Percentiles rank a stretch among this genome's conserved stretches.
Conservation (phyloP, 2,888 invertebrate species). For the Oscheius sp. region DNA sequence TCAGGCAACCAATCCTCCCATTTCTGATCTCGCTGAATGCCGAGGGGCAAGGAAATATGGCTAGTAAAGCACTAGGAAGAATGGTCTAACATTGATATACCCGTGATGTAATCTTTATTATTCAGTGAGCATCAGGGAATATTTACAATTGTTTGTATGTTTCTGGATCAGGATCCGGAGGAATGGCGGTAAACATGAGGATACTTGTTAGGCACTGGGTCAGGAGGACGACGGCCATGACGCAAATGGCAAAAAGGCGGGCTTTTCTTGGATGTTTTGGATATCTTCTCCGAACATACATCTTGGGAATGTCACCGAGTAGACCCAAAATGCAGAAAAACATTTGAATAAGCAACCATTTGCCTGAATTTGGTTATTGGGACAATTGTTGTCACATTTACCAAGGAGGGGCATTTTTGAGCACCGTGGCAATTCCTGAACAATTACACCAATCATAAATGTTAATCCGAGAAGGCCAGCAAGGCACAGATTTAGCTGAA, state of each 20-base stretch:
- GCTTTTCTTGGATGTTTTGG: not conserved
- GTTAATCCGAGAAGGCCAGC: conserved; percentile 6
- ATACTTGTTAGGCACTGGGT: not conserved
- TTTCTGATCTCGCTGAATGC: too few relatives aligned
- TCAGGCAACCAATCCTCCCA: too few relatives aligned
- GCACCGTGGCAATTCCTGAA: conserved; percentile 7
- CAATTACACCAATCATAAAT: conserved; percentile 12
- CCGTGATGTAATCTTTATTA: too few relatives aligned
- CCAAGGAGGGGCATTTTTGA: conserved; percentile 1
- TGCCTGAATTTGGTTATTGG: conserved; percentile 1
- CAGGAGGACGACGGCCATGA: not conserved
- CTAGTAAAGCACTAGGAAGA: too few relatives aligned
- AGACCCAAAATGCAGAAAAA: not conserved
- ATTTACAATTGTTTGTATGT: not conserved
- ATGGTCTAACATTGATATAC: too few relatives aligned
- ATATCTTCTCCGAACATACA: not conserved
- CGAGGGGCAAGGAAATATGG: too few relatives aligned
- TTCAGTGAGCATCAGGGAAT: too few relatives aligned
- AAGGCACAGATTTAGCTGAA: conserved; percentile 10
- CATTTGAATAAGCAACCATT: conserved; percentile 17
- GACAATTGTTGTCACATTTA: not conserved
- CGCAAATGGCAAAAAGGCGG: not conserved
- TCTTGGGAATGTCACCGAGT: not conserved
- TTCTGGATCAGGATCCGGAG: not conserved
- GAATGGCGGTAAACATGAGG: not conserved